These are phyloP conservation scores for Borostomias antarcticus DNA, from an alignment of 2,797 vertebrate species.

Conservation along the genomic window DNA sequence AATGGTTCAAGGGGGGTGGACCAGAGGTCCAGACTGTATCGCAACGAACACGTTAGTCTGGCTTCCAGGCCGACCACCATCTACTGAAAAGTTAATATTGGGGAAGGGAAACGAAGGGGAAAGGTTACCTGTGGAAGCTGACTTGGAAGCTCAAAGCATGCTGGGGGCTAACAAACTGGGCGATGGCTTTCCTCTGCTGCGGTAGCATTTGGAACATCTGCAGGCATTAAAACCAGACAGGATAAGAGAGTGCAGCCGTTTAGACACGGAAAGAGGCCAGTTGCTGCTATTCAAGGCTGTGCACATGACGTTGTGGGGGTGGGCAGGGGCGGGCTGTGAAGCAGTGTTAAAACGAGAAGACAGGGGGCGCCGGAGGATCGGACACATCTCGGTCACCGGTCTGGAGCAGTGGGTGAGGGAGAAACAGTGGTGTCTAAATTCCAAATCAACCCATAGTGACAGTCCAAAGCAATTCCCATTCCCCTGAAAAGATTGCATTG, in stretches of 20 bases:
- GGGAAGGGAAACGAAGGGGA: slow-evolving; percentile 1
- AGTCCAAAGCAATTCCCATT: too few relatives aligned
- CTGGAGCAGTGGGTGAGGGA: neutral
- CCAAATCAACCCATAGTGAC: too few relatives aligned
- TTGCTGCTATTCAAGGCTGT: neutral
- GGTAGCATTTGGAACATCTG: slow-evolving; percentile 97
- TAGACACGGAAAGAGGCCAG: neutral
- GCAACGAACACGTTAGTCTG: too few relatives aligned
- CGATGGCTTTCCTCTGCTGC: slow-evolving; percentile 94
- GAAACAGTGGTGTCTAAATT: neutral
- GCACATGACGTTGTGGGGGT: slow-evolving; percentile 56
- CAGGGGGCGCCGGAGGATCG: slow-evolving; percentile 60
- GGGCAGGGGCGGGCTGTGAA: slow-evolving; percentile 27
- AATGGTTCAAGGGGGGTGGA: too few relatives aligned
- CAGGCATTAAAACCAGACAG: neutral
- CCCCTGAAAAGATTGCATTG: too few relatives aligned
- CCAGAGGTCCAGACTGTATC: too few relatives aligned
- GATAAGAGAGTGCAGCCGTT: neutral
- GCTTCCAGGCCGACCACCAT: too few relatives aligned
- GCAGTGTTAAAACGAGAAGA: slow-evolving; percentile 15
- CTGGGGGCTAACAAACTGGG: slow-evolving; percentile 88
- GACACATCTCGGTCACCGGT: neutral
- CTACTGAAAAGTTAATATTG: too few relatives aligned
- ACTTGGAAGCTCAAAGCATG: slow-evolving; percentile 93
- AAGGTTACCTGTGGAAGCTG: slow-evolving; percentile 94